Conservation (phyloP, 2,888 invertebrate genomes). For the Mythimna pallens region DNA sequence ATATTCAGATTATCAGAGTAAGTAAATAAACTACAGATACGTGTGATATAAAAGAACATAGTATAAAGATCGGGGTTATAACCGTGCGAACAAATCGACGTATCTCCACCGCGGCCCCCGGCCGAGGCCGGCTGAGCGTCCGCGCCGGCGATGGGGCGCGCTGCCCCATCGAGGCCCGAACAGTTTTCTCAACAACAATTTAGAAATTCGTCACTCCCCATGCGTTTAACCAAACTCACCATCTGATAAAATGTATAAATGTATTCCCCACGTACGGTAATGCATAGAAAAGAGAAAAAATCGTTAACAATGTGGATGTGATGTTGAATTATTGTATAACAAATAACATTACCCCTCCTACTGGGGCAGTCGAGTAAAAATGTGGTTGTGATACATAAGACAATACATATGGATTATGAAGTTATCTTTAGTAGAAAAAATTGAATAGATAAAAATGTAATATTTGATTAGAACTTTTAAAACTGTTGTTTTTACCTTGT, state of each 20-base stretch:
- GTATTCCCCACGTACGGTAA: slow-evolving; percentile 72
- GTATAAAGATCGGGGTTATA: background rate
- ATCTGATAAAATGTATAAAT: slow-evolving; percentile 74
- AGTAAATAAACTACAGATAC: background rate
- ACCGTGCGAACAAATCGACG: slow-evolving; percentile 27
- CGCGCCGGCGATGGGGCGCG: background rate
- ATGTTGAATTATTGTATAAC: background rate
- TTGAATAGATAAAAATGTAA: background rate
- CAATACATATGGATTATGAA: slow-evolving; percentile 12
- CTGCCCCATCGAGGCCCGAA: background rate
- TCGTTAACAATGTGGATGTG: slow-evolving; percentile 42
- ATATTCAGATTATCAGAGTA: background rate
- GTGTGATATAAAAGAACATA: background rate
- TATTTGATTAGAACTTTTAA: rapidly evolving
- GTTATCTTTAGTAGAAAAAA: background rate
- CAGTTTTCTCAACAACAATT: slow-evolving; percentile 39
- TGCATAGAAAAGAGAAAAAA: slow-evolving; percentile 78
- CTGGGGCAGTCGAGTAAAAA: background rate
- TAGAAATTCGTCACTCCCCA: slow-evolving; percentile 58
- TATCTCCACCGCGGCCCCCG: background rate
- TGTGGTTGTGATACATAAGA: slow-evolving; percentile 16
- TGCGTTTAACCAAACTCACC: slow-evolving; percentile 76
- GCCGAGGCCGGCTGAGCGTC: no score
- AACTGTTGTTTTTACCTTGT: slow-evolving; percentile 92
- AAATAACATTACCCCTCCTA: background rate